Evolutionary conservation across 1,140 invertebrate genomes (phyloP), one percentile per base, ranked within the genome.

Genomic region (Aradophagus sp.): DNA sequence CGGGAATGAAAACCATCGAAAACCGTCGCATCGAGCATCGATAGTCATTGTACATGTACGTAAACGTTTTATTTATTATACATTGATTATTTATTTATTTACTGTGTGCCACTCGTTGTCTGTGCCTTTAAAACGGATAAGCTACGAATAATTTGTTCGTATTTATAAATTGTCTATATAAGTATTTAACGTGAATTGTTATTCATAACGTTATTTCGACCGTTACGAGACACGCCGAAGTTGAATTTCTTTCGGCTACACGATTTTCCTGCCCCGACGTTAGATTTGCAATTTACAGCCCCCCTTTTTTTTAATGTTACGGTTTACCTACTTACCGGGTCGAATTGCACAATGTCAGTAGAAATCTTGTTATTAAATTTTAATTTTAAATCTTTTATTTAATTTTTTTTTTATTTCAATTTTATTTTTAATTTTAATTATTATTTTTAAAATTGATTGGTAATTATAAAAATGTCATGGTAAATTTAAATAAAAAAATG

Each of bases 121-220:
- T 72, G 77, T 84, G 82, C 78, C 83, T 83, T 84, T 79, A 69
- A 83, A 69, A 82, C 80, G 65, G 71, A 65, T 62, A 76, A 78
- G 73, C 68, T 73, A 69, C 67, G 69, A 77, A 76, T 75, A 38
- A 72, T 76, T 77, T 76, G 53, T 73, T 74, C 55, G 62, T 66
- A 65, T 67, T 71, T 74, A 39, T 71, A 42, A 69, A 75, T 70
- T 63, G 42, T 75, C 68, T 48, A 73, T 73, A 62, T 38, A 62
- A 72, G 38, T 69, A 63, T 66, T 45, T 73, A 73, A 68, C 38
- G 62, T 72, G 56, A 63, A 73, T 73, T 75, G 61, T 74, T 58
- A 69, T 68, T 47, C 36, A 66, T 45, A 62, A 67, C 26, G 48
- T 71, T 71, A 66, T 61, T 66, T 73, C 68, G 58, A 58, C 52